Evolutionary conservation across 2,113 vertebrate species (phyloP).

Genomic region (Solea solea): DNA sequence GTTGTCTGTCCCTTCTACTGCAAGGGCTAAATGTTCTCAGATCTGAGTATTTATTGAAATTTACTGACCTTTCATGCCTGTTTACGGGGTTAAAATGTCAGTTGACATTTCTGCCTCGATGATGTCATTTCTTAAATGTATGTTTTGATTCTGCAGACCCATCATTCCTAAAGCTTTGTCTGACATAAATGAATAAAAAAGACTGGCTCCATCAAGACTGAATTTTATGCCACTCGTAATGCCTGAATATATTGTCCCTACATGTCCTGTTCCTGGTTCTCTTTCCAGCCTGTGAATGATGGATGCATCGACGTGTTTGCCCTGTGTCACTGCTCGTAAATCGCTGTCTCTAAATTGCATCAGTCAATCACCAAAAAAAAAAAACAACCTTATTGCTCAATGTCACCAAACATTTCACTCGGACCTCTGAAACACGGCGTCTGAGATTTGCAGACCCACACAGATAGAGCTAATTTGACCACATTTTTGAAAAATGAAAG

Average conservation of each 20-base stretch:
- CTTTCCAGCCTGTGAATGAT: conserved; percentile 54
- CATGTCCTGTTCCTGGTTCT: conserved; percentile 43
- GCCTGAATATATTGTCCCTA: conserved; percentile 52
- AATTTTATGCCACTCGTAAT: conserved; percentile 24
- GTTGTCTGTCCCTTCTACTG: conserved; percentile 27
- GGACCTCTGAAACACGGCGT: conserved; percentile 24
- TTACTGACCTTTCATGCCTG: conserved; percentile 75
- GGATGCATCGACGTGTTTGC: conserved; percentile 58
- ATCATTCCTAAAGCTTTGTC: conserved; percentile 27
- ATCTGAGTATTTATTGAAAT: conserved; percentile 66
- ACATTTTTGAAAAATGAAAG: conserved; percentile 8
- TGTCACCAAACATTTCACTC: conserved; percentile 45
- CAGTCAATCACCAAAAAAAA: conserved; percentile 44
- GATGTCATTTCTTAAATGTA: conserved; percentile 52
- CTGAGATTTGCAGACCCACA: conserved; percentile 26
- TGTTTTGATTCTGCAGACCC: conserved; percentile 31
- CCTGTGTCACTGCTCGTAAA: conserved; percentile 58
- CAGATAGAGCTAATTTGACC: conserved; percentile 38
- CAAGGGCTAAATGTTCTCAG: conserved; percentile 38
- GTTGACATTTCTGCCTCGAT: conserved; percentile 57
- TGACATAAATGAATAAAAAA: conserved; percentile 29
- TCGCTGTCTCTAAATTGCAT: conserved; percentile 61
- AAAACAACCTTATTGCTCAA: conserved; percentile 40
- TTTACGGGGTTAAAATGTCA: conserved; percentile 73
- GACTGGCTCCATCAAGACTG: neutral